Evolutionary conservation across 2,113 vertebrate species (phyloP).

Genomic region (Helogale parvula): DNA sequence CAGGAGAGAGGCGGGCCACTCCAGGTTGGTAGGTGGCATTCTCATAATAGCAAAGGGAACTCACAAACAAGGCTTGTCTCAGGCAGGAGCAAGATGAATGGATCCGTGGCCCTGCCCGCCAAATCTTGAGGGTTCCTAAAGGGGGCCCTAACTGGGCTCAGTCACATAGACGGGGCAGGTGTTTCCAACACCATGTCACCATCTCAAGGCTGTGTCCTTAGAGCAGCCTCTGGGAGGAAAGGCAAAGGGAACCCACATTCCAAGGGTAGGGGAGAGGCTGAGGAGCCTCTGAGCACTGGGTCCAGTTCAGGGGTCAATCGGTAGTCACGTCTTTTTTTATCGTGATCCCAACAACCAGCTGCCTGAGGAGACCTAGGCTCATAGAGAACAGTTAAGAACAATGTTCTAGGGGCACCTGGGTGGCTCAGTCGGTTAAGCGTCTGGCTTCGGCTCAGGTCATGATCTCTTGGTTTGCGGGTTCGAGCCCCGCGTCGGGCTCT

Average conservation of each 20-base stretch:
- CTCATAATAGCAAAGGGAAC: not conserved
- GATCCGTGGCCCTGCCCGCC: not conserved
- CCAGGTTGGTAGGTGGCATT: not conserved
- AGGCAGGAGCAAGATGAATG: not conserved
- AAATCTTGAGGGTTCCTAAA: not conserved
- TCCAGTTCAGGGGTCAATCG: not conserved
- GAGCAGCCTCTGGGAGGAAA: not conserved
- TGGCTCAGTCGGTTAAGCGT: too few species aligned
- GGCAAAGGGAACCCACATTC: not conserved
- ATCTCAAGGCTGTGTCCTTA: not conserved
- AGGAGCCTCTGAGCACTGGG: not conserved
- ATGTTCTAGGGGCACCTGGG: not conserved
- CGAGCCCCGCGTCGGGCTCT: too few species aligned
- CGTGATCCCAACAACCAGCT: not conserved
- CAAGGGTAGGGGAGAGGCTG: not conserved
- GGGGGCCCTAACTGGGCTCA: not conserved
- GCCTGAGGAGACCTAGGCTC: not conserved
- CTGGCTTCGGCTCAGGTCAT: too few species aligned
- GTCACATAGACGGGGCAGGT: not conserved
- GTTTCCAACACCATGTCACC: not conserved
- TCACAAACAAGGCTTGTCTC: not conserved
- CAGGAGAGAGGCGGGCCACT: not conserved
- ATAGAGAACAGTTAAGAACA: not conserved
- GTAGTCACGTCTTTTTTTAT: not conserved
- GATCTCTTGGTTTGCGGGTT: too few species aligned